Evolutionary conservation across 2,888 invertebrate species (phyloP).

Genomic region (Eupithecia tripunctaria): DNA sequence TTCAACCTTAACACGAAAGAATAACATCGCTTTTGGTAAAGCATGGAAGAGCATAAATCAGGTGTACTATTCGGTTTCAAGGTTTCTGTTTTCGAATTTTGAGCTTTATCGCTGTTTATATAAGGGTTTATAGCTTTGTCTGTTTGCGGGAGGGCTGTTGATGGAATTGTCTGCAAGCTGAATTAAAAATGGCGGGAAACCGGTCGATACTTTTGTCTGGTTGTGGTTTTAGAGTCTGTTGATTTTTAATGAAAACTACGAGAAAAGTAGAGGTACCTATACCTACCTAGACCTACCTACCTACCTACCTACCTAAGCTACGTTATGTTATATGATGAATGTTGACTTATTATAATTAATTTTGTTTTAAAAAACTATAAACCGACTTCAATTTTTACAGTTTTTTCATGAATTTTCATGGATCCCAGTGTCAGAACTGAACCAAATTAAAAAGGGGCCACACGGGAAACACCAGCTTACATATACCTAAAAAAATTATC

Average conservation of each 20-base stretch:
- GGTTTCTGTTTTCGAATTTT: not conserved
- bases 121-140: conserved; percentile 14
- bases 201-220: conserved; percentile 26
- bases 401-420: no score
- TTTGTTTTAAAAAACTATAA: no score
- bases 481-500: no score
- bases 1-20: conserved; percentile 23
- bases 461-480: no score
- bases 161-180: conserved; percentile 64
- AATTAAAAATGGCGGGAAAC: conserved; percentile 56
- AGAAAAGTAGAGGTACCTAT: not conserved
- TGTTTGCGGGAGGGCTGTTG: conserved; percentile 34
- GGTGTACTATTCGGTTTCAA: conserved; percentile 1
- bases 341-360: no score
- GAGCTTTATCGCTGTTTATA: not conserved
- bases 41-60: not conserved
- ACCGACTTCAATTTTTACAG: no score
- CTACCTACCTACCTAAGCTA: no score
- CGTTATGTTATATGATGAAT: no score
- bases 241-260: no score
- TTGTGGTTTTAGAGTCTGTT: not conserved
- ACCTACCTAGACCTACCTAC: no score
- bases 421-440: no score
- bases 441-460: no score
- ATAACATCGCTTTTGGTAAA: not conserved